phyloP scores from a whole-genome alignment of 2,797 vertebrate genomes.

The Telmatherina bonti region DNA sequence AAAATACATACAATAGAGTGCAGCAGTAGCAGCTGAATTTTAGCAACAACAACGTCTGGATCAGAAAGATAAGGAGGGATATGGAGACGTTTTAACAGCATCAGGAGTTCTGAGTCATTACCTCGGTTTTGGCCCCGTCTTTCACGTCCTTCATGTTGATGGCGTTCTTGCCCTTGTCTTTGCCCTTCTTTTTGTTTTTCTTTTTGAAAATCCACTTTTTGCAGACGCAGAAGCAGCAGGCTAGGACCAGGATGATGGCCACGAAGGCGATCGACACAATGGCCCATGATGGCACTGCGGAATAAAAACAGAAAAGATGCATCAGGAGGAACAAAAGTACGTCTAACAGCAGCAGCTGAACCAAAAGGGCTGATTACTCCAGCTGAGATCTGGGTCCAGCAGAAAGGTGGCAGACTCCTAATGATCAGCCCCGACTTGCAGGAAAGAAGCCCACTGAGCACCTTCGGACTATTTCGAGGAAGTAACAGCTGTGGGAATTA shows the following conservation, averaged over 20 bases:
- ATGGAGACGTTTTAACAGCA: not conserved
- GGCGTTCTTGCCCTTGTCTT: slow-evolving; percentile 99
- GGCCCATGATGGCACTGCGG: slow-evolving; percentile 98
- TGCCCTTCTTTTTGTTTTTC: slow-evolving; percentile 99
- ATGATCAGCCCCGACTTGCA: slow-evolving; percentile 50
- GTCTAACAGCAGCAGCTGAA: slow-evolving; percentile 8
- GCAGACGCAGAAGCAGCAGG: slow-evolving; percentile 99
- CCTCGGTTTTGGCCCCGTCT: slow-evolving; percentile 97
- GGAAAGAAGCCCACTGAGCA: slow-evolving; percentile 39
- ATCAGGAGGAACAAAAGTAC: slow-evolving; percentile 1
- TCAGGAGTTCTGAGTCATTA: slow-evolving; percentile 77
- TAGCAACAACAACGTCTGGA: not conserved
- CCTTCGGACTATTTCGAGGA: slow-evolving; percentile 69
- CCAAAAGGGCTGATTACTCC: slow-evolving; percentile 27
- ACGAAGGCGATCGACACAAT: slow-evolving; percentile 98
- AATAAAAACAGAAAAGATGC: slow-evolving; percentile 22
- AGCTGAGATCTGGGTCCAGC: slow-evolving; percentile 51
- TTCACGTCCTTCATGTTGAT: slow-evolving; percentile 99
- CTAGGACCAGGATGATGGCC: slow-evolving; percentile 94
- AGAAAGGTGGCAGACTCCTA: slow-evolving; percentile 59
- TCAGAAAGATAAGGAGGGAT: not conserved
- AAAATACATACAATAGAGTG: slow-evolving; percentile 20
- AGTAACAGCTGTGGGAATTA: slow-evolving; percentile 74
- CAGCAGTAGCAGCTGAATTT: slow-evolving; percentile 4
- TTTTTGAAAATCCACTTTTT: slow-evolving; percentile 99